Conservation (phyloP, 2,888 invertebrate species). For the Epirrhoe alternata region DNA sequence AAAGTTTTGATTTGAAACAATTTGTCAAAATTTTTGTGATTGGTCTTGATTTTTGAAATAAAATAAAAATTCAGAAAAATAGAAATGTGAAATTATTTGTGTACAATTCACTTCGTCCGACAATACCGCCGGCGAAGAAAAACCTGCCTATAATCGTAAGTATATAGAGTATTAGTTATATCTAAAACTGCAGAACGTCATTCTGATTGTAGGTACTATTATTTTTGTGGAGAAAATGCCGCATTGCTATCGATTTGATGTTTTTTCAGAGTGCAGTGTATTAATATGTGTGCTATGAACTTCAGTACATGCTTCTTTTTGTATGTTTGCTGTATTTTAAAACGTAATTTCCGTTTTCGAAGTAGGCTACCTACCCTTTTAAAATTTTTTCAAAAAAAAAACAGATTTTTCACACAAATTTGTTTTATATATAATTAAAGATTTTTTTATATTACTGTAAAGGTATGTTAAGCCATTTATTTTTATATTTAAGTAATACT, state of each 20-base stretch:
- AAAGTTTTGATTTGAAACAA: slow-evolving; percentile 67
- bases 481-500: too few relatives aligned
- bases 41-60: slow-evolving; percentile 51
- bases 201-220: slow-evolving; percentile 12
- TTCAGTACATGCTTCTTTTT: slow-evolving; percentile 35
- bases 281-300: slow-evolving; percentile 46
- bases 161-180: slow-evolving; percentile 57
- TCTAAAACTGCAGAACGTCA: slow-evolving; percentile 34
- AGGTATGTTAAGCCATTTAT: too few relatives aligned
- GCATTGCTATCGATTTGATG: slow-evolving; percentile 73
- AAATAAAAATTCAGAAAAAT: slow-evolving; percentile 54
- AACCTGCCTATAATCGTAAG: slow-evolving; percentile 66
- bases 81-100: slow-evolving; percentile 77
- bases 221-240: slow-evolving; percentile 56
- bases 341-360: neutral
- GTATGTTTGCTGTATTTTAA: neutral
- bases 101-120: slow-evolving; percentile 53
- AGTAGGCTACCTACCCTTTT: neutral
- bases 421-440: too few relatives aligned
- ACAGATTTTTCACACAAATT: too few relatives aligned
- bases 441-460: neutral
- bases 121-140: slow-evolving; percentile 60
- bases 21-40: slow-evolving; percentile 71
- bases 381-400: neutral
- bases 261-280: slow-evolving; percentile 53